Base-by-base conservation (phyloP, 1,140 invertebrate species). In the Coboldia fuscipes region DNA sequence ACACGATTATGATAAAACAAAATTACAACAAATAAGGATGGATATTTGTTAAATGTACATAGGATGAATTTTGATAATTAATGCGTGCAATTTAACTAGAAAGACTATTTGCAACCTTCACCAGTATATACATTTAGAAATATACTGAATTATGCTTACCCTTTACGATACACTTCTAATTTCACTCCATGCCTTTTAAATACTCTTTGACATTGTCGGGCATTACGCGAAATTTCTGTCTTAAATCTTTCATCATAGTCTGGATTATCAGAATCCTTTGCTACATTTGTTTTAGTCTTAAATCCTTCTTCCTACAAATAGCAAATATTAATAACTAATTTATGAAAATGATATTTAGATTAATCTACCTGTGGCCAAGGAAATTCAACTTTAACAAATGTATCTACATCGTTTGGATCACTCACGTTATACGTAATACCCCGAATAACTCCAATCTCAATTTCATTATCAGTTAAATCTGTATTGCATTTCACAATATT, bases 331-430 rank as follows among this genome's bases (percentile, higher is more conserved):
- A 30, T 36, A 28, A 14, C 13, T 30, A 33, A 20, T 6, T 23
- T 17, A 34, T 24, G 21, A 39, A 15, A 26, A 4, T 24, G n/a
- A 35, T 7, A 20, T 20, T 29, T 24, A 31, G n/a, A 10, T 20
- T 19, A 37, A 61, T 65, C 66, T 59, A 83, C 81, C 51, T 70
- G 71, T 8, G 89, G 83, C 54, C 74, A 86, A 3, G 89, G 89
- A 58, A 96, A 88, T 51, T 94, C 88, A 45, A 81, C 82, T 51
- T 78, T 86, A 5, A 96, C 79, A 56, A 88, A 97, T 3, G 89
- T 94, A 47, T 96, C 88, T 30, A 90, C 66, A 40, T 94, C 85
- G 48, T 83, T 81, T 2, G 84, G 70, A 54, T 82, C 79, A 37
- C 70, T 54, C 20, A 82, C 81, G 58, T 70, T 75, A 54, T 84